A percentile compares a stretch with the other conserved stretches of the same genome.
These are phyloP conservation scores for Trachelus troglodyta DNA, from an alignment of 2,888 invertebrate species.

Conservation along the genomic window DNA sequence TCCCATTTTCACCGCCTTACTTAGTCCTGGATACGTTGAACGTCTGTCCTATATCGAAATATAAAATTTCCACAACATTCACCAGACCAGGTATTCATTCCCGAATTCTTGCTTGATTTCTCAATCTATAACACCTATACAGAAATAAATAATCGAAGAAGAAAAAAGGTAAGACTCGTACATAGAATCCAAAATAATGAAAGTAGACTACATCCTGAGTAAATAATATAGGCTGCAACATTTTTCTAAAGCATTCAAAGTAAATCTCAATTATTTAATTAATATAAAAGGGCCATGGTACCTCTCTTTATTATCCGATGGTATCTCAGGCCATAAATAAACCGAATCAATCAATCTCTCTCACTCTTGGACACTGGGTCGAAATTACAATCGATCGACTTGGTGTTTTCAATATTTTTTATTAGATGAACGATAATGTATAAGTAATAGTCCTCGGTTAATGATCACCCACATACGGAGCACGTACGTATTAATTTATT, in stretches of 20 bases:
- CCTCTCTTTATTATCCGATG: neutral
- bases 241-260: neutral
- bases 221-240: neutral
- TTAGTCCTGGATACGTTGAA: neutral
- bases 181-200: neutral
- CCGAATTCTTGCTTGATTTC: neutral
- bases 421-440: slow-evolving; percentile 59
- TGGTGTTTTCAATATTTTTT: slow-evolving; percentile 49
- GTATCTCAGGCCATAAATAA: neutral
- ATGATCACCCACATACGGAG: slow-evolving; percentile 1
- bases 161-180: neutral
- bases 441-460: slow-evolving; percentile 18
- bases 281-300: neutral
- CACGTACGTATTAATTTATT: neutral
- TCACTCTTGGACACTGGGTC: neutral
- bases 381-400: neutral
- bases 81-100: neutral
- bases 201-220: neutral
- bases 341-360: neutral
- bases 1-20: neutral
- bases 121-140: neutral
- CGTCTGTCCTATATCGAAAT: neutral
- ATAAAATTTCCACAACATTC: neutral
- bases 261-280: neutral
- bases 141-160: neutral